Evolutionary conservation across 92 coral and sea anemone genomes (phyloP).

Genomic region (Umimayanthus chanpuru): DNA sequence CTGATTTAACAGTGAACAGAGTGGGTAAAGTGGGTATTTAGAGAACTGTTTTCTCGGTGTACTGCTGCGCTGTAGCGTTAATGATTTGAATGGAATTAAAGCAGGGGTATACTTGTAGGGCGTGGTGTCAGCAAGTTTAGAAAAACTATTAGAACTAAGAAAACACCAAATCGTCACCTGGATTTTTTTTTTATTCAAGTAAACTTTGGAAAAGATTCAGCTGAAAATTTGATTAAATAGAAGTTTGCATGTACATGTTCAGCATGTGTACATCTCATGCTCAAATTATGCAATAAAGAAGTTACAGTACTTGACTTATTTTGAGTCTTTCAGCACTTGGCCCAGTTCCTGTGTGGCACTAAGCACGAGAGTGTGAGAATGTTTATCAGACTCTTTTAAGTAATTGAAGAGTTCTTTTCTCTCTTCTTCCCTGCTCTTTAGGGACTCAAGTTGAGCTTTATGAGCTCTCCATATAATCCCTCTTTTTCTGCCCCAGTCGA

Average conservation of each 20-base stretch:
- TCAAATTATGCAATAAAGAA: background rate
- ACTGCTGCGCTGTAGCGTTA: background rate
- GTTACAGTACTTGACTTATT: constrained; percentile 1
- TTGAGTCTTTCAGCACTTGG: constrained; percentile 37
- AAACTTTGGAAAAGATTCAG: constrained; percentile 2
- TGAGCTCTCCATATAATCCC: constrained; percentile 43
- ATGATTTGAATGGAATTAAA: background rate
- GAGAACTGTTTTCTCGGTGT: background rate
- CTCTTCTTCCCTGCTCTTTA: constrained; percentile 49
- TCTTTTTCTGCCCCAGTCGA: constrained; percentile 31
- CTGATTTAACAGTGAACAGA: background rate
- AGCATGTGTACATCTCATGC: constrained; percentile 6
- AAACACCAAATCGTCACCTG: background rate
- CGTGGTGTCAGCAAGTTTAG: too few relatives aligned
- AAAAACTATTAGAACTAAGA: constrained; percentile 6
- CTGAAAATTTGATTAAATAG: constrained; percentile 19
- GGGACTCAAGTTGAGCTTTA: constrained; percentile 48
- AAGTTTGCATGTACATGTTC: constrained; percentile 11
- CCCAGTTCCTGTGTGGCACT: constrained; percentile 46
- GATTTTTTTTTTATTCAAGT: constrained; percentile 9
- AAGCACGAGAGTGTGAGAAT: constrained; percentile 43
- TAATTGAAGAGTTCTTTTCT: too few relatives aligned
- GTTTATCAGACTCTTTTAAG: constrained; percentile 51
- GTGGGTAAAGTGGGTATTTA: background rate
- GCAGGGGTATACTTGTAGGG: too few relatives aligned